Percentiles rank a stretch among this genome's conserved stretches.
These are phyloP conservation scores for Mactromeris polynyma DNA, from an alignment of 2,888 invertebrate genomes.

Conservation along the genomic window DNA sequence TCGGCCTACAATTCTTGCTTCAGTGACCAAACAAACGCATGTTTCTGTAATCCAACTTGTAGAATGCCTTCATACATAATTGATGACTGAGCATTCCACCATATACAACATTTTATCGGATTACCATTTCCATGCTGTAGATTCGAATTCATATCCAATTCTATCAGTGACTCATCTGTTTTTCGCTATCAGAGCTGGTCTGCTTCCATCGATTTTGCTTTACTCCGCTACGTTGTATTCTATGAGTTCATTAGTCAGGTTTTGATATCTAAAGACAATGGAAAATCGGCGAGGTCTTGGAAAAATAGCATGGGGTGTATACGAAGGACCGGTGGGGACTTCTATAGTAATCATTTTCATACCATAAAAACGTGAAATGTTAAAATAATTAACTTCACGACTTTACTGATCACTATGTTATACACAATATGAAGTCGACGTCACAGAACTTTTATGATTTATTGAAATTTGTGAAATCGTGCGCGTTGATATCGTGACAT, in stretches of 20 bases:
- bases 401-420: too few species aligned
- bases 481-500: too few species aligned
- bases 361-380: too few species aligned
- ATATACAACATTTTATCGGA: constrained; percentile 4
- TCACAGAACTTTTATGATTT: too few species aligned
- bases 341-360: too few species aligned
- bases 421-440: too few species aligned
- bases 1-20: too few species aligned
- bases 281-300: neutral
- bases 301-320: neutral
- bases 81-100: neutral
- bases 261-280: neutral
- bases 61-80: neutral
- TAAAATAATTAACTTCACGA: too few species aligned
- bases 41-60: neutral
- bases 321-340: too few species aligned
- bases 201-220: constrained; percentile 1
- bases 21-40: too few species aligned
- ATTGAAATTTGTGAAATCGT: too few species aligned
- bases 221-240: neutral
- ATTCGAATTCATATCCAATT: neutral
- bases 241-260: neutral
- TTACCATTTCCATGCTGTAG: neutral
- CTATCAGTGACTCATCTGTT: neutral
- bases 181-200: neutral